phyloP scores from a whole-genome alignment of 1,140 invertebrate species.

The Hylyphantes graminicola region DNA sequence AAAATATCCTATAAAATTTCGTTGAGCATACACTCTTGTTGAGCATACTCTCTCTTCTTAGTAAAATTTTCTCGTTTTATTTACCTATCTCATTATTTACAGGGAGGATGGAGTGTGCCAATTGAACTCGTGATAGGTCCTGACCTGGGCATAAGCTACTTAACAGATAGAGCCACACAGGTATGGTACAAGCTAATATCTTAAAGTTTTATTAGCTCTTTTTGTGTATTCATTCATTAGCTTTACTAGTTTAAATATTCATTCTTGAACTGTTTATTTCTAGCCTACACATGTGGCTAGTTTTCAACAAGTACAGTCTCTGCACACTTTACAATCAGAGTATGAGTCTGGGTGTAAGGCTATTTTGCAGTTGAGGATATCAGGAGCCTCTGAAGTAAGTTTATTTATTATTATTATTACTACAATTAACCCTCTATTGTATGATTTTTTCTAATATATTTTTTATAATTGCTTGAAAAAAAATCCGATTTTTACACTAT shows the following conservation, averaged over 20 bases:
- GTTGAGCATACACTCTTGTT: too few species aligned
- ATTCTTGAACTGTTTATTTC: constrained; percentile 60
- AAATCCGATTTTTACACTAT: too few species aligned
- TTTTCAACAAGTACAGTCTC: constrained; percentile 79
- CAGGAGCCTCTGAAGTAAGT: constrained; percentile 76
- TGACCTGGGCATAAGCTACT: constrained; percentile 89
- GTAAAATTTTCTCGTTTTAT: too few species aligned
- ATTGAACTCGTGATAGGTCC: constrained; percentile 95
- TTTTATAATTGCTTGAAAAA: background rate
- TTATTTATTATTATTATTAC: background rate
- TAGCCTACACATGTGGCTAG: constrained; percentile 85
- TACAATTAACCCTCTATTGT: background rate
- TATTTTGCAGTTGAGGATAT: constrained; percentile 83
- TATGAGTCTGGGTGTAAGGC: constrained; percentile 82
- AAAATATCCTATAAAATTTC: too few species aligned
- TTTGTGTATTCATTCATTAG: background rate
- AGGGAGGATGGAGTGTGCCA: constrained; percentile 93
- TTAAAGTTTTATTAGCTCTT: background rate
- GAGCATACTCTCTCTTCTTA: too few species aligned
- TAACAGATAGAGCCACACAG: constrained; percentile 75
- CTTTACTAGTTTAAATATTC: background rate
- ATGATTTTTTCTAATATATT: background rate
- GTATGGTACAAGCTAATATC: constrained; percentile 66
- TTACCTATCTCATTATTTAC: constrained; percentile 63
- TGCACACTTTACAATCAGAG: constrained; percentile 83